Conservation (phyloP, 92 coral and sea anemone species). For the Umimayanthus kanabou region DNA sequence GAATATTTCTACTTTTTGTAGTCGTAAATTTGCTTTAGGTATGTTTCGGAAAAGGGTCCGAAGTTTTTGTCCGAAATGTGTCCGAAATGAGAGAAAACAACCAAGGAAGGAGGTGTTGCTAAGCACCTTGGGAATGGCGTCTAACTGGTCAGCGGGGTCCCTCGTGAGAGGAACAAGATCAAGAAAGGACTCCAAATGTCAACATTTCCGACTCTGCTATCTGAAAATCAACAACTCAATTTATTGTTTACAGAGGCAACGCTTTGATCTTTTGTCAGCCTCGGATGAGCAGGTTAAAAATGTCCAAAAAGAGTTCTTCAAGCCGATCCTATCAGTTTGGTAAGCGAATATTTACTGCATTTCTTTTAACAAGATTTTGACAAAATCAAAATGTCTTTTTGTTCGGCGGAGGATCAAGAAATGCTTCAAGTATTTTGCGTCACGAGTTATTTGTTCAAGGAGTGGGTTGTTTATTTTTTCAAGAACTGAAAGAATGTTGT, state of each 20-base stretch:
- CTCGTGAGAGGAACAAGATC: constrained; percentile 7
- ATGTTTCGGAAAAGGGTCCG: neutral
- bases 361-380: neutral
- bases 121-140: constrained; percentile 39
- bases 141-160: constrained; percentile 44
- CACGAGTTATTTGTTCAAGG: constrained; percentile 31
- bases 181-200: constrained; percentile 15
- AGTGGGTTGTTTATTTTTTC: constrained; percentile 28
- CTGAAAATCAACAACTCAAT: constrained; percentile 20
- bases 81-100: neutral
- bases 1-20: too few species aligned
- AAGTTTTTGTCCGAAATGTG: neutral
- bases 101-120: neutral
- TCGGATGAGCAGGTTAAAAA: neutral
- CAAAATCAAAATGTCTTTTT: neutral
- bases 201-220: constrained; percentile 22
- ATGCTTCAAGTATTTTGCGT: constrained; percentile 5
- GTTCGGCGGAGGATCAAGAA: neutral
- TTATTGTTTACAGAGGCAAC: constrained; percentile 31
- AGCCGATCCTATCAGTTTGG: constrained; percentile 22
- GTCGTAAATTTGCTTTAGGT: too few species aligned
- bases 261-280: constrained; percentile 31
- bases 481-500: constrained; percentile 34
- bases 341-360: neutral
- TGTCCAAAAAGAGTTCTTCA: constrained; percentile 34